A percentile compares a stretch with the other conserved stretches of the same genome.
These are phyloP conservation scores for Ceratoteleas bidentatus DNA, from an alignment of 1,140 invertebrate species.

Conservation along the genomic window DNA sequence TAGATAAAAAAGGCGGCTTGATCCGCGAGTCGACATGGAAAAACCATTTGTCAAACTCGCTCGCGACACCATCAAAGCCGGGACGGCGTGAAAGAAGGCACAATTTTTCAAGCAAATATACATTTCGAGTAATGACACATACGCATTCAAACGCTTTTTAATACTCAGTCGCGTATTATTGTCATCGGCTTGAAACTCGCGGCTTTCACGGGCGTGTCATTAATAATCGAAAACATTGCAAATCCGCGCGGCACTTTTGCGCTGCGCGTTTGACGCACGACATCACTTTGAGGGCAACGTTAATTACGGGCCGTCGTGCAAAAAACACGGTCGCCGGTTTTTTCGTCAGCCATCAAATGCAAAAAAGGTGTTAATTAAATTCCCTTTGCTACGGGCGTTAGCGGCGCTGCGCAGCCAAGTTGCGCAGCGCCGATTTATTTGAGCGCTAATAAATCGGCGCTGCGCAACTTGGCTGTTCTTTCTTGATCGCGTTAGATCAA, in stretches of 20 bases:
- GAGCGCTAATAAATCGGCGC: too few relatives aligned
- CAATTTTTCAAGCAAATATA: conserved; percentile 65
- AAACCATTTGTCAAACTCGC: conserved; percentile 63
- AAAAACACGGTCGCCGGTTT: conserved; percentile 71
- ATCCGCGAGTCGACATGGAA: conserved; percentile 24
- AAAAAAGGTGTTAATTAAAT: conserved; percentile 78
- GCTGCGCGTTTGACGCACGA: conserved; percentile 34
- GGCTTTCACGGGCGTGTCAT: conserved; percentile 48
- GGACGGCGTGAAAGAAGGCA: conserved; percentile 23
- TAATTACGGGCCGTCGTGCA: conserved; percentile 71
- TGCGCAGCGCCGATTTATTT: conserved; percentile 21
- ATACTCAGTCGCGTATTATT: conserved; percentile 41
- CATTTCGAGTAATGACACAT: conserved; percentile 48
- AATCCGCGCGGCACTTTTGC: conserved; percentile 40
- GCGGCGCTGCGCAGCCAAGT: conserved; percentile 14
- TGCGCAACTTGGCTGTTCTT: too few relatives aligned
- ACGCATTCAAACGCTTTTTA: conserved; percentile 48
- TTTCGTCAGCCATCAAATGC: conserved; percentile 74
- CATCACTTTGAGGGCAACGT: conserved; percentile 65
- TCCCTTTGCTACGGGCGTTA: conserved; percentile 61
- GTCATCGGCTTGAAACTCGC: conserved; percentile 34
- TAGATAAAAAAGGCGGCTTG: too few relatives aligned
- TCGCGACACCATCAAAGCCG: conserved; percentile 36
- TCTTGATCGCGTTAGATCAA: too few relatives aligned
- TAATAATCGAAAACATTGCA: conserved; percentile 56